Percentiles rank a stretch among this genome's conserved stretches.
Evolutionary conservation across 2,888 invertebrate genomes (phyloP).

Genomic region (Drosophila lacicola): DNA sequence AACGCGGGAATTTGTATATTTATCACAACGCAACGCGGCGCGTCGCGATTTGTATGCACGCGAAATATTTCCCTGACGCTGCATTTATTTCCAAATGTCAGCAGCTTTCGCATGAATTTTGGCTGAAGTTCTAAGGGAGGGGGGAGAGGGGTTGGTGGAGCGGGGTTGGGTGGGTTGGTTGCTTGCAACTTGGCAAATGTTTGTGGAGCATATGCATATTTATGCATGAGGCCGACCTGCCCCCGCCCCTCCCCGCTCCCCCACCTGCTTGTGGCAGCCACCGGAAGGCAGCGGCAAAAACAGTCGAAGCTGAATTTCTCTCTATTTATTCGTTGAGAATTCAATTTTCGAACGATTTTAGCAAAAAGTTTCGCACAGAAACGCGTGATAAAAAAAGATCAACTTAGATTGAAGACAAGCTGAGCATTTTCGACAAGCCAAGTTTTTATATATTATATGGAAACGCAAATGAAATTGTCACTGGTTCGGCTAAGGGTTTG

Average conservation of each 20-base stretch:
- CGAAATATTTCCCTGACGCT: constrained; percentile 64
- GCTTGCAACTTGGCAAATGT: constrained; percentile 63
- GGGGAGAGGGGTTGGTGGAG: background rate
- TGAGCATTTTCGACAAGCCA: too few species aligned
- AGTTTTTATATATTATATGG: too few species aligned
- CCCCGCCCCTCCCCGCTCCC: constrained; percentile 16
- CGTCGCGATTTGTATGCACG: constrained; percentile 66
- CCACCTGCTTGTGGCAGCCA: constrained; percentile 1
- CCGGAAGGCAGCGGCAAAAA: constrained; percentile 6
- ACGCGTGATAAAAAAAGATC: too few species aligned
- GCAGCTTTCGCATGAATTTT: constrained; percentile 72
- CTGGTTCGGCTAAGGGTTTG: too few species aligned
- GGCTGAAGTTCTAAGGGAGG: constrained; percentile 36
- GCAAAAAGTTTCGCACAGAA: background rate
- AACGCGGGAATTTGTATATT: constrained; percentile 61
- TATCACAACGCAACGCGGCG: constrained; percentile 47
- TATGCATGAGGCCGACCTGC: constrained; percentile 61
- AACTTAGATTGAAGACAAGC: too few species aligned
- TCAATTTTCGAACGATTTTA: constrained; percentile 24
- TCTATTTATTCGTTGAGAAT: constrained; percentile 25
- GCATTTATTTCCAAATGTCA: constrained; percentile 75
- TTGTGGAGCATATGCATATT: constrained; percentile 66
- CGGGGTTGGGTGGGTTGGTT: background rate
- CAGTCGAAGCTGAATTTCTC: constrained; percentile 15
- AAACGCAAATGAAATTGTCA: too few species aligned